Conservation (phyloP, 2,797 vertebrate genomes). For the Parotocinclus haroldoi region DNA sequence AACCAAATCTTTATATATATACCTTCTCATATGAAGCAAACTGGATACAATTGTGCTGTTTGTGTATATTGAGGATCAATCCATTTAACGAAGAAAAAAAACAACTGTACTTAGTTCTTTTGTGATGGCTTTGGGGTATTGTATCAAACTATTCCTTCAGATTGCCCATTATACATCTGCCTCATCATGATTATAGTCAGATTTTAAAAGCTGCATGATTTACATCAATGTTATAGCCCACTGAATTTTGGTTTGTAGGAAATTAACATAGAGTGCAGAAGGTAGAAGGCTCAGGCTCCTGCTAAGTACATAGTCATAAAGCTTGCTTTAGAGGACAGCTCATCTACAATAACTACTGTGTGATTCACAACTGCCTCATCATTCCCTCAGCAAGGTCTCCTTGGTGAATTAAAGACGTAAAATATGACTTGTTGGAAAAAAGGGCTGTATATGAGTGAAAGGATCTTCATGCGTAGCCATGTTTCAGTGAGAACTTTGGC, state of each 20-base stretch:
- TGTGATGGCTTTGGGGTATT: conserved; percentile 52
- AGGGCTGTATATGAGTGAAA: no score
- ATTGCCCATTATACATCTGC: conserved; percentile 70
- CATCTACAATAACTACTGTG: conserved; percentile 62
- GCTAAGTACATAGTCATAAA: conserved; percentile 63
- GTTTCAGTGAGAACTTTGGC: no score
- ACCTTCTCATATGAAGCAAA: no score
- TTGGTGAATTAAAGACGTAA: conserved; percentile 3
- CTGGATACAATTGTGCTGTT: no score
- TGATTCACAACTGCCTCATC: conserved; percentile 48
- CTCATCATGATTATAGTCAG: conserved; percentile 58
- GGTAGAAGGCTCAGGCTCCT: conserved; percentile 48
- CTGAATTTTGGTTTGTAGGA: conserved; percentile 62
- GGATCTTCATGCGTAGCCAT: no score
- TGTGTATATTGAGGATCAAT: no score
- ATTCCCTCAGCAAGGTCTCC: conserved; percentile 48
- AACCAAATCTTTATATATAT: no score
- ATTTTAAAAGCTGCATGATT: conserved; percentile 64
- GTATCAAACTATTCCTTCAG: conserved; percentile 61
- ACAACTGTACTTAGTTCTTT: conserved; percentile 43
- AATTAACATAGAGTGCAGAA: conserved; percentile 43
- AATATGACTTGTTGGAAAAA: not conserved
- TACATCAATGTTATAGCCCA: conserved; percentile 63
- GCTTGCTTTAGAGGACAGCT: conserved; percentile 54
- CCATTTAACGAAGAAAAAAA: not conserved